These are phyloP conservation scores for Thysanoteuthis rhombus DNA, from an alignment of 2,888 invertebrate species.

Conservation along the genomic window DNA sequence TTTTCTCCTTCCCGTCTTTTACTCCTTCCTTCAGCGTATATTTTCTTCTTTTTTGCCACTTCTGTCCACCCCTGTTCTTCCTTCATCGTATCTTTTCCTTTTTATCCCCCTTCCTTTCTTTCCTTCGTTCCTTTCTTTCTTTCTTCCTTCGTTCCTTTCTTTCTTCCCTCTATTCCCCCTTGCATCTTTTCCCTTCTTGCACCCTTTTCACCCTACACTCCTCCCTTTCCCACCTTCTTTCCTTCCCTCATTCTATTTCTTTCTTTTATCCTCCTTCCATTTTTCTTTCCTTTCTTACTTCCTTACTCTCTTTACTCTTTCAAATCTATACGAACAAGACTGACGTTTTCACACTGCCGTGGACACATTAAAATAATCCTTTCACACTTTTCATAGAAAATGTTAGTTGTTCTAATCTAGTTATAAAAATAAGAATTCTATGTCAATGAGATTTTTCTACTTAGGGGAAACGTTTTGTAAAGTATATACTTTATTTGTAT, in stretches of 20 bases:
- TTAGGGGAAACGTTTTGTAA: too few relatives aligned
- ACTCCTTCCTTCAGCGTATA: background rate
- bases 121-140: slow-evolving; percentile 30
- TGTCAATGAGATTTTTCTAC: too few relatives aligned
- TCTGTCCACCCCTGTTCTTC: background rate
- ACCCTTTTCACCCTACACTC: slow-evolving; percentile 18
- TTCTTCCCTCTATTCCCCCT: background rate
- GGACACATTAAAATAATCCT: too few relatives aligned
- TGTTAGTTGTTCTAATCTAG: too few relatives aligned
- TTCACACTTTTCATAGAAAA: too few relatives aligned
- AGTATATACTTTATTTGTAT: too few relatives aligned
- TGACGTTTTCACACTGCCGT: too few relatives aligned
- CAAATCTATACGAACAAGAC: too few relatives aligned
- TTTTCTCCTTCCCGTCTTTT: background rate
- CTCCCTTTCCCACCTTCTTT: slow-evolving; percentile 37
- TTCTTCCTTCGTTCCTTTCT: background rate
- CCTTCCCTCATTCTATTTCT: background rate
- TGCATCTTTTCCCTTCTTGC: background rate
- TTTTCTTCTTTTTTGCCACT: background rate
- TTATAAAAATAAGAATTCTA: too few relatives aligned
- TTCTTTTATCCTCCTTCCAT: background rate
- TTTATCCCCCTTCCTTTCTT: slow-evolving; percentile 35
- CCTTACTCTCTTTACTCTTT: too few relatives aligned
- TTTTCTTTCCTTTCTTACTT: too few relatives aligned
- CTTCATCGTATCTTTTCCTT: background rate